Base-by-base conservation (phyloP, 2,888 invertebrate genomes). In the Heliconius charithonia region DNA sequence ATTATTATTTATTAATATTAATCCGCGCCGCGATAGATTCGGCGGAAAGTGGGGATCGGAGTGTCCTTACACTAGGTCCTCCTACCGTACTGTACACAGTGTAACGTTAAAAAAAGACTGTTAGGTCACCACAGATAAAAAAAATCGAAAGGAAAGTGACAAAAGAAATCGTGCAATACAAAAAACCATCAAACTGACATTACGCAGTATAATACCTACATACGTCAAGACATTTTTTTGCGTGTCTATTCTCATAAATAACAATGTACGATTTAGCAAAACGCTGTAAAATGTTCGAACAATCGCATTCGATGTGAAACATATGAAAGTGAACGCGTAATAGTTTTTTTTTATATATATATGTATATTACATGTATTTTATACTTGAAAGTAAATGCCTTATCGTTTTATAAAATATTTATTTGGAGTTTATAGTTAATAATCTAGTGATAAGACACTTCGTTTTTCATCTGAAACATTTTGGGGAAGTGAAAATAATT, bases 241-340 rank as follows among this genome's bases (percentile, higher is more conserved):
- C 77, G 67, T 74, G 77, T 67, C 66, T 59, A 59, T 77, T 74
- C 77, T 45, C 77, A 77, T 77, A 77, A 77, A 25, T 51, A 13
- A 37, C 71, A 74, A 74, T 74, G 77, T 66, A 67, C 72, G 74
- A 74, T 72, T 77, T 73, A 78, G 77, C 29, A 78, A 78, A 78
- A 67, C 67, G 67, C 29, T 59, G 72, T 72, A 72, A 72, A 72
- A 59, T 32, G 59, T 25, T 72, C 22, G 27, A 74, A 78, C 77
- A 74, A 78, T 69, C 62, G 67, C 59, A 27, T 63, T 59, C n/a
- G 77, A 74, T 78, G 77, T 78, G 67, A 74, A 74, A 74, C n/a
- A 41, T 66, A 41, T 62, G 77, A 74, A 78, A 78, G 77, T 62
- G 59, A 69, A 77, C 4, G 56, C 72, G 72, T 72, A 59, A 72